Evolutionary conservation across 2,797 vertebrate species (phyloP).

Genomic region (Chelon labrosus): DNA sequence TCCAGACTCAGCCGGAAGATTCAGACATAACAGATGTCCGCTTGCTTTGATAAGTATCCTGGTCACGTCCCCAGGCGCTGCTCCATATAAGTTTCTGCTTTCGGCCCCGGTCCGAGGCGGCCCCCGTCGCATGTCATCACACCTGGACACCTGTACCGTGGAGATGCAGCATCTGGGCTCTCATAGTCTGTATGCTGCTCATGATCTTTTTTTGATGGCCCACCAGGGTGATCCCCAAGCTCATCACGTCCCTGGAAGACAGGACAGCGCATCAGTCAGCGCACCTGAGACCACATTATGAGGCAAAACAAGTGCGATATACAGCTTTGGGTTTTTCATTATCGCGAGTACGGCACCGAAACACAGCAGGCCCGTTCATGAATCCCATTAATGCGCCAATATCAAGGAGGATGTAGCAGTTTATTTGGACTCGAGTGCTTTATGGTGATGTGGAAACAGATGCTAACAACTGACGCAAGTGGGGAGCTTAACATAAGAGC

Average conservation of each 20-base stretch:
- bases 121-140: conserved; percentile 80
- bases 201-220: conserved; percentile 99
- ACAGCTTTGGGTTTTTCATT: conserved; percentile 59
- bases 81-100: conserved; percentile 80
- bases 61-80: conserved; percentile 76
- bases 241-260: conserved; percentile 94
- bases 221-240: conserved; percentile 97
- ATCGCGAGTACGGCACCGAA: conserved; percentile 45
- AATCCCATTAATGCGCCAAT: conserved; percentile 23
- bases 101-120: conserved; percentile 73
- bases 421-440: conserved; percentile 10
- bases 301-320: conserved; percentile 49
- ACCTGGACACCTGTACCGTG: conserved; percentile 98
- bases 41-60: conserved; percentile 58
- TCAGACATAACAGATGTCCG: conserved; percentile 64
- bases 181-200: conserved; percentile 99
- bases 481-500: conserved; percentile 9
- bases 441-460: conserved; percentile 17
- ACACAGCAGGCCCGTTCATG: conserved; percentile 24
- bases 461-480: conserved; percentile 35
- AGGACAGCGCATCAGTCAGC: conserved; percentile 70
- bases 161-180: conserved; percentile 98
- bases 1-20: conserved; percentile 75
- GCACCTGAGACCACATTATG: conserved; percentile 19
- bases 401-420: background rate